Percentiles rank a stretch among this genome's conserved stretches.
phyloP scores from a whole-genome alignment of 2,113 vertebrate species.

The Leucoraja erinaceus region DNA sequence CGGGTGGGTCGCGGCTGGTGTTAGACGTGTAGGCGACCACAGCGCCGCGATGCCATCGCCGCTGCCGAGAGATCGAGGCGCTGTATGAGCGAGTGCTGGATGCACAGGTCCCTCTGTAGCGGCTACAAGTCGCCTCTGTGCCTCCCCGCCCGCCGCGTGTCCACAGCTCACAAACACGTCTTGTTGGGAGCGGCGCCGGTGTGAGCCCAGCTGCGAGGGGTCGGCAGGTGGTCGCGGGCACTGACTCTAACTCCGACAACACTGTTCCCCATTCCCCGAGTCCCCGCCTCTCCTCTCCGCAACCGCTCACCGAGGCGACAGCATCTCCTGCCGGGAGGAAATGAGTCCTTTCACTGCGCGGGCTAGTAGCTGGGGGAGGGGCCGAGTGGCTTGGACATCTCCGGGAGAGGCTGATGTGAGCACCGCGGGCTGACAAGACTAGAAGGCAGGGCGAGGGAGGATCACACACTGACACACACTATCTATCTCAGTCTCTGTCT shows the following conservation, averaged over 20 bases:
- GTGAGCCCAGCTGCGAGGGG: background rate
- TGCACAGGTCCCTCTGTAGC: too few relatives aligned
- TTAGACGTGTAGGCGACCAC: constrained; percentile 47
- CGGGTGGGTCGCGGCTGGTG: constrained; percentile 48
- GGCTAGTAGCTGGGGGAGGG: background rate
- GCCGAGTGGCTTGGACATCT: constrained; percentile 42
- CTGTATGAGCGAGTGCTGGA: too few relatives aligned
- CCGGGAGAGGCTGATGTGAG: background rate
- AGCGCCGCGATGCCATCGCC: constrained; percentile 55
- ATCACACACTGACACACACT: background rate
- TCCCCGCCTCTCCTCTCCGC: too few relatives aligned
- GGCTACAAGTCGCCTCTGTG: background rate
- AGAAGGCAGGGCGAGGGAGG: constrained; percentile 28
- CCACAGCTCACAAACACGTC: background rate
- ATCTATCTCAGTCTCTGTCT: too few relatives aligned
- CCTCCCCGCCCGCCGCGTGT: background rate
- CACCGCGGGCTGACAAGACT: constrained; percentile 36
- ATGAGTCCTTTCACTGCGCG: too few relatives aligned
- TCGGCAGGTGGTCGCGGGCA: background rate
- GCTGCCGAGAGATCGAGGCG: background rate
- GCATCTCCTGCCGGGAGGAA: background rate
- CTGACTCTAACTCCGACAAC: background rate
- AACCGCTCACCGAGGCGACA: background rate
- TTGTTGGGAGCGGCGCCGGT: too few relatives aligned
- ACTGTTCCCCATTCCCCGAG: background rate